Conservation (phyloP, 2,113 vertebrate species). For the Cheirogaleus medius region DNA sequence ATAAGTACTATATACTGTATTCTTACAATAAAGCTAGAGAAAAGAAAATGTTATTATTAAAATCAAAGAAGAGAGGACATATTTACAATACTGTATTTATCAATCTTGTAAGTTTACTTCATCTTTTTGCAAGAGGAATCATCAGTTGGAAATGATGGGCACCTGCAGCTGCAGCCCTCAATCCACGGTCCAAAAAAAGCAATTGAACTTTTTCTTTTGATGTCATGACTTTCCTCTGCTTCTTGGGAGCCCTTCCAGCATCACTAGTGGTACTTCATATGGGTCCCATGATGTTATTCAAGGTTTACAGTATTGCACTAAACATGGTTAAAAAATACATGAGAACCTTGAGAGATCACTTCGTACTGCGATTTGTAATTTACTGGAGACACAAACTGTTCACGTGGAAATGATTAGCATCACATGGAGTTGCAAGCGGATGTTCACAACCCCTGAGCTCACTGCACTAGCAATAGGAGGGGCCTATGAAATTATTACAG, state of each 20-base stretch:
- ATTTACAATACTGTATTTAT: not conserved
- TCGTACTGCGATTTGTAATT: not conserved
- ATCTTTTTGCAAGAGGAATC: not conserved
- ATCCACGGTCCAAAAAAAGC: not conserved
- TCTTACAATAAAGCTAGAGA: not conserved
- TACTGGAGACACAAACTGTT: not conserved
- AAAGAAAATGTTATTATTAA: not conserved
- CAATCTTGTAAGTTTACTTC: not conserved
- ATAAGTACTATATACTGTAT: not conserved
- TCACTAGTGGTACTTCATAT: not conserved
- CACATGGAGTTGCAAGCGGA: not conserved
- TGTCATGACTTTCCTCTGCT: not conserved
- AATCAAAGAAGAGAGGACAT: not conserved
- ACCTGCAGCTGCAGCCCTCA: not conserved
- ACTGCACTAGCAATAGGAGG: not conserved
- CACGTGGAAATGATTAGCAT: not conserved
- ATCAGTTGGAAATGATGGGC: not conserved
- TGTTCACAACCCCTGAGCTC: not conserved
- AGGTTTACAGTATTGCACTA: not conserved
- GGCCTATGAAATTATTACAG: not conserved
- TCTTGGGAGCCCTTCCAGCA: not conserved
- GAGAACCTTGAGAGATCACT: not conserved
- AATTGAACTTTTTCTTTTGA: not conserved
- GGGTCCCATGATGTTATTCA: not conserved
- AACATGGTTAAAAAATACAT: not conserved